Conservation (phyloP, 2,888 invertebrate genomes). For the Mellilla xanthometata region DNA sequence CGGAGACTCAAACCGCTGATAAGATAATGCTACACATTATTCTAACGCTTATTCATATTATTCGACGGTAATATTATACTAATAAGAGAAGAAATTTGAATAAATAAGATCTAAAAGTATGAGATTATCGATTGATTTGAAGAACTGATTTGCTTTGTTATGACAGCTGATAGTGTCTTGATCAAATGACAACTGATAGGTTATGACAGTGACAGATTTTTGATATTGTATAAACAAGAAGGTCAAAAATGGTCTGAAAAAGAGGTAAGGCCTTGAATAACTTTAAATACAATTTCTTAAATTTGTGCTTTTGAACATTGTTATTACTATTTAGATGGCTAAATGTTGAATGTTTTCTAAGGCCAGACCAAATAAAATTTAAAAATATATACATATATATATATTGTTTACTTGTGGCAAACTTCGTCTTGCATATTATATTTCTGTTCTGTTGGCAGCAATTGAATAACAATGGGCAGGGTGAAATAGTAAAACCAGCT, state of each 20-base stretch:
- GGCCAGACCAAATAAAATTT: too few species aligned
- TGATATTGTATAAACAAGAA: too few species aligned
- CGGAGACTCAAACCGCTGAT: conserved; percentile 15
- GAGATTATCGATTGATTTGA: conserved; percentile 9
- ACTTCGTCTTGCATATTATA: conserved; percentile 57
- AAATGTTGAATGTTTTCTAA: too few species aligned
- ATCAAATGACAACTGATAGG: too few species aligned
- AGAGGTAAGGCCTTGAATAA: too few species aligned
- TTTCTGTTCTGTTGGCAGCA: conserved; percentile 77
- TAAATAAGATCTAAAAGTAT: background rate
- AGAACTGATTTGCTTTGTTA: conserved; percentile 9
- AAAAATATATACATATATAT: too few species aligned
- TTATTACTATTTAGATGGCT: too few species aligned
- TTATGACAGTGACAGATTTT: too few species aligned
- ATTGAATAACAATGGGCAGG: conserved; percentile 78
- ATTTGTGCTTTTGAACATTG: too few species aligned
- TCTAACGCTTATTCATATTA: background rate
- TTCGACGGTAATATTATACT: background rate
- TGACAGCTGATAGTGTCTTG: conserved; percentile 6
- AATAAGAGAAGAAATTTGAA: background rate
- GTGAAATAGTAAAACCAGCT: conserved; percentile 40
- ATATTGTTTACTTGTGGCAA: conserved; percentile 36
- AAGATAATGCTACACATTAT: background rate
- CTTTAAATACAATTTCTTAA: too few species aligned
- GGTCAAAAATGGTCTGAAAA: too few species aligned